Evolutionary conservation across 2,797 vertebrate genomes (phyloP).

Genomic region (Acipenser transmontanus): DNA sequence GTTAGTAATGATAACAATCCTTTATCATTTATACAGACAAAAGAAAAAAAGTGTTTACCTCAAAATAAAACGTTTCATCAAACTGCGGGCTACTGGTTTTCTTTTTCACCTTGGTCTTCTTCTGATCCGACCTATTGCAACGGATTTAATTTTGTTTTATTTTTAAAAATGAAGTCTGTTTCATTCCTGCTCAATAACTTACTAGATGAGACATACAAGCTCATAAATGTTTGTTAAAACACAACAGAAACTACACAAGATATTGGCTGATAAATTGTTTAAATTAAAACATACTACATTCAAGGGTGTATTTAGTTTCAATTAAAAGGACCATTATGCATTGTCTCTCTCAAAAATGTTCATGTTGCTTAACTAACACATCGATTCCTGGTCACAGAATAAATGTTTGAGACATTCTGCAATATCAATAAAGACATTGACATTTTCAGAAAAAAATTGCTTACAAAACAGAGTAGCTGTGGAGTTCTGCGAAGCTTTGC

Average conservation of each 20-base stretch:
- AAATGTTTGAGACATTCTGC: slow-evolving; percentile 9
- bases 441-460: background rate
- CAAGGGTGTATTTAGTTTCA: too few relatives aligned
- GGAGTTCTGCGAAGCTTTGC: too few relatives aligned
- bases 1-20: too few relatives aligned
- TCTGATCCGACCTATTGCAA: slow-evolving; percentile 84
- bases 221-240: too few relatives aligned
- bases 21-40: too few relatives aligned
- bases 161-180: background rate
- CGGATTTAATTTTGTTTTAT: background rate
- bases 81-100: slow-evolving; percentile 97
- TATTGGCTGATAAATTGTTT: too few relatives aligned
- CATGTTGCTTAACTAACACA: background rate
- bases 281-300: too few relatives aligned
- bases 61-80: slow-evolving; percentile 93
- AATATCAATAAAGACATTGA: background rate
- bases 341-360: too few relatives aligned
- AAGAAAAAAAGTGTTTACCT: slow-evolving; percentile 57
- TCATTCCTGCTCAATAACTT: background rate
- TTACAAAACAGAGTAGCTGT: background rate
- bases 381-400: slow-evolving; percentile 13
- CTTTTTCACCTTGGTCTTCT: slow-evolving; percentile 98
- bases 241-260: too few relatives aligned
- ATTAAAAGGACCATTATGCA: too few relatives aligned
- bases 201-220: too few relatives aligned